Base-by-base conservation (phyloP, 2,113 vertebrate genomes). In the Dicentrarchus labrax region DNA sequence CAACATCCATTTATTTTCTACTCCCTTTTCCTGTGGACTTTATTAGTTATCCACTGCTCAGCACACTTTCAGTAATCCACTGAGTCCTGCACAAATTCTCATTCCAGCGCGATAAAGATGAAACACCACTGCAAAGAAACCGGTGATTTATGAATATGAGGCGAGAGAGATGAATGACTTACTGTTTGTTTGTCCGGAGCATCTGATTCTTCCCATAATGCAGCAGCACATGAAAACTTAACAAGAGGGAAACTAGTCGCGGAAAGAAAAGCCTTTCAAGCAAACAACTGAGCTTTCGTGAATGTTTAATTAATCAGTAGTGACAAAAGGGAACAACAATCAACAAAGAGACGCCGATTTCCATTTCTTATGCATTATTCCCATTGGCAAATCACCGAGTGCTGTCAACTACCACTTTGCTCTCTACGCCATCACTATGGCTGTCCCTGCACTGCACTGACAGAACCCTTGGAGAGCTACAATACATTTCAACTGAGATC, bases 261-360 rank as follows among this genome's bases (percentile, higher is more conserved):
- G 76, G 78, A 85, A 78, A 86, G 75, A 78, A 80, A 93, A 88
- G 69, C 72, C 90, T 95, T 95, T 94, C 92, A 93, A 88, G 83
- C 87, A 84, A 94, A 94, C 87, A 94, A 88, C 88, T 86, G 89
- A 93, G 93, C 87, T 50, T 86, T 86, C 77, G 62, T 85, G 90
- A 93, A 96, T 96, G 94, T 95, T 95, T 96, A 96, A 96, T 95
- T 96, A 95, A 96, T 95, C 94, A 93, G 93, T 76, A 83, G 92
- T 82, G 93, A 95, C 93, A 94, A 95, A 95, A 95, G 93, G 91
- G 93, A 95, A 94, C 91, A 95, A 92, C 92, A 92, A 93, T 94
- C 91, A 93, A 91, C 93, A 95, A 94, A 95, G 92, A 89, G 86
- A 87, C 59, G 83, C 82, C 70, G 85, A 91, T 92, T 95, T 91